Base-by-base conservation (phyloP, 2,113 vertebrate species). In the Panurus biarmicus region DNA sequence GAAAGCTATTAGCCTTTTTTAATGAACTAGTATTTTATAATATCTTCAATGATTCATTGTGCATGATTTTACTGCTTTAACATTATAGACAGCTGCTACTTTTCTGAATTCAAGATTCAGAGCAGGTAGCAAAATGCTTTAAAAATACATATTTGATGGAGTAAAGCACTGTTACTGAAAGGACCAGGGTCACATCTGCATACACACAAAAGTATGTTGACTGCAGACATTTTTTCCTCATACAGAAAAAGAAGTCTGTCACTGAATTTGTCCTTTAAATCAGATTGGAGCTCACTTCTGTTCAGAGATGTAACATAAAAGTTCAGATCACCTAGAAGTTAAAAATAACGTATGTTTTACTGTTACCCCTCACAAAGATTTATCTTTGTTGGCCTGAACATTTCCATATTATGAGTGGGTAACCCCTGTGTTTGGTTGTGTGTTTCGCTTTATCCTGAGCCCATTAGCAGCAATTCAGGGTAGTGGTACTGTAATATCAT, bases 121-220 rank as follows among this genome's bases (percentile, higher is more conserved):
- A 97, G 73, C 87, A 95, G 85, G 58, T 95, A 96, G 75, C 65
- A 96, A 93, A 95, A 93, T 92, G 76, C 75, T 95, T 97, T 95
- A 85, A 94, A 95, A 97, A 95, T 92, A 45, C 53, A 5, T 77
- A 70, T 96, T 95, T 95, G 65, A 71, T 95, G 67, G 47, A 91
- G 54, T 96, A 85, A 80, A 96, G 57, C 72, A 65, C 82, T 83
- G 3, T 67, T 89, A 82, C 40, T 84, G 89, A 95, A 93, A 91
- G 91, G 21, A 4, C 42, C 23, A 14, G 85, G 79, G 86, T 97
- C 94, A 94, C 74, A 96, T 88, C 80, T 96, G 71, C 76, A 40
- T 70, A 48, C 10, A 26, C 82, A 77, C 80, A 90, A 96, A 91
- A 78, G 44, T 93, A 51, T 35, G 60, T 85, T 92, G 80, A 91